Evolutionary conservation across 2,113 vertebrate species (phyloP).

Genomic region (Coturnix japonica): DNA sequence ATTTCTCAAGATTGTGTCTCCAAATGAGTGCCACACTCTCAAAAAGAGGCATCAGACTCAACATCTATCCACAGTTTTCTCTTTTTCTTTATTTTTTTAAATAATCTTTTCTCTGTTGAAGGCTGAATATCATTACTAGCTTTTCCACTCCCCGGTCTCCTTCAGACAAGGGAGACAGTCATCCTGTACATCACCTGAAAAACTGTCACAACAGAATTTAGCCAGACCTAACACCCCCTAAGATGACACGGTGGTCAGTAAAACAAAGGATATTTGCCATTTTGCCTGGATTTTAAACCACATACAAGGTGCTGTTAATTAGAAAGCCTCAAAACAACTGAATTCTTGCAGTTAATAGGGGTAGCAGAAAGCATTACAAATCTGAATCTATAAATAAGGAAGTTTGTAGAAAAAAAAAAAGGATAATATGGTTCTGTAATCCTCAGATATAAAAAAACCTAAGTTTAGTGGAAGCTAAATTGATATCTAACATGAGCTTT

Average conservation of each 20-base stretch:
- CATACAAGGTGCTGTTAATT: background rate
- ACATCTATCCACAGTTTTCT: background rate
- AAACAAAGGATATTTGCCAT: background rate
- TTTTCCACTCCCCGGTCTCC: background rate
- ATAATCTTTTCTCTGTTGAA: background rate
- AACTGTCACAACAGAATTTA: background rate
- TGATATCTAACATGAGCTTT: background rate
- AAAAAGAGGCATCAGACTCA: background rate
- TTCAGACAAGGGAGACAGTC: background rate
- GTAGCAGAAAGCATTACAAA: slow-evolving; percentile 4
- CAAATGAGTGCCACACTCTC: background rate
- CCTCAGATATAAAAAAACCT: background rate
- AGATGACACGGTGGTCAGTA: background rate
- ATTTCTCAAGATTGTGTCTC: background rate
- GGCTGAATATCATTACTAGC: background rate
- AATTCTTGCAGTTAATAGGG: background rate
- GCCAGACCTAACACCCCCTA: background rate
- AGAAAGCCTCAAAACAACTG: background rate
- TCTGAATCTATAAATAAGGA: background rate
- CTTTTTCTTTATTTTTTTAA: background rate
- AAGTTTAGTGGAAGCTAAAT: background rate
- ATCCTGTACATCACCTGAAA: background rate
- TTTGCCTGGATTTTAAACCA: background rate
- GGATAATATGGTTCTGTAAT: background rate
- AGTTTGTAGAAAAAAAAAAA: slow-evolving; percentile 25